Conservation (phyloP, 2,888 invertebrate species). For the Ochropacha duplaris region DNA sequence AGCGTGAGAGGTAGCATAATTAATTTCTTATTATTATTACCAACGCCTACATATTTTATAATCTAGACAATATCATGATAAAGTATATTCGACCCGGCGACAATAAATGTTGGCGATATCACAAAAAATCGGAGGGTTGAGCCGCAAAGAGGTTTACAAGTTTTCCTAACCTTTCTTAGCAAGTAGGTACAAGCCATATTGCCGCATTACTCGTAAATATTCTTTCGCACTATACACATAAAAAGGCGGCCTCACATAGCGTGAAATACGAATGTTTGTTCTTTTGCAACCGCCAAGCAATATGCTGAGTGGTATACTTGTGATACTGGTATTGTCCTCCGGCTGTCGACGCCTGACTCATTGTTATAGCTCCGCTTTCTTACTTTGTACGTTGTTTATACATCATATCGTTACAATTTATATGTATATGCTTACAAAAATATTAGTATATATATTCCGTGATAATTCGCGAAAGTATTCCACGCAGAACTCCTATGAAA, state of each 20-base stretch:
- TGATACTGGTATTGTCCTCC: conserved; percentile 29
- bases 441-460: neutral
- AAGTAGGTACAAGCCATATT: conserved; percentile 3
- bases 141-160: conserved; percentile 1
- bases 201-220: conserved; percentile 14
- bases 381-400: neutral
- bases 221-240: conserved; percentile 12
- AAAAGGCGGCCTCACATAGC: conserved; percentile 6
- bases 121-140: neutral
- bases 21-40: no score
- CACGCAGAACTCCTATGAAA: neutral
- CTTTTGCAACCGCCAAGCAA: conserved; percentile 50
- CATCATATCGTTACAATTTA: neutral
- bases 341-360: neutral
- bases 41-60: no score
- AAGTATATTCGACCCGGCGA: neutral
- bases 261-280: conserved; percentile 36
- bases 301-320: conserved; percentile 58
- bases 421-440: neutral
- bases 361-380: neutral
- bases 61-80: neutral
- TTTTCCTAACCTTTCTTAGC: neutral
- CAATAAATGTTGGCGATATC: neutral
- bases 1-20: no score
- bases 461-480: neutral